Percentiles rank a stretch among this genome's conserved stretches.
Conservation (phyloP, 2,888 invertebrate genomes). For the Cyrtodaria siliqua region DNA sequence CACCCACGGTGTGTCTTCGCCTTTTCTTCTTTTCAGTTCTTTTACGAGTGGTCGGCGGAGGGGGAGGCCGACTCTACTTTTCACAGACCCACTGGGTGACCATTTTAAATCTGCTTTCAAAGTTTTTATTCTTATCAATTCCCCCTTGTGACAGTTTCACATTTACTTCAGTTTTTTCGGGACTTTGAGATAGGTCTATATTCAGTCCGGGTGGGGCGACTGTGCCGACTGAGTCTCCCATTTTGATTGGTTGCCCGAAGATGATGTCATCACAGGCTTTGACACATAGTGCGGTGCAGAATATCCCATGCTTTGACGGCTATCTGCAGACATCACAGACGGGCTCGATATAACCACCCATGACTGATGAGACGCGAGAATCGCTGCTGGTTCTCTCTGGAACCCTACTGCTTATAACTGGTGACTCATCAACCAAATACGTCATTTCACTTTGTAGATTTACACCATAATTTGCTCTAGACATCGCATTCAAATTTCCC, state of each 20-base stretch:
- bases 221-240: constrained; percentile 19
- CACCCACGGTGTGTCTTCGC: constrained; percentile 96
- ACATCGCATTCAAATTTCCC: constrained; percentile 21
- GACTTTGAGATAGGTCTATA: constrained; percentile 72
- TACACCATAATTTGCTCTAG: constrained; percentile 21
- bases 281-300: constrained; percentile 46
- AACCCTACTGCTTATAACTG: constrained; percentile 8
- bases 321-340: constrained; percentile 63
- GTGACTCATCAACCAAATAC: constrained; percentile 55
- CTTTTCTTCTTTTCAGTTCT: constrained; percentile 62
- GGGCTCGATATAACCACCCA: constrained; percentile 63
- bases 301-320: constrained; percentile 35
- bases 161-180: constrained; percentile 75
- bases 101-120: constrained; percentile 2
- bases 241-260: constrained; percentile 23
- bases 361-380: constrained; percentile 57
- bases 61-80: constrained; percentile 19
- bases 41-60: constrained; percentile 56
- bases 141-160: constrained; percentile 61
- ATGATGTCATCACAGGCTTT: constrained; percentile 33
- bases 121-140: constrained; percentile 44
- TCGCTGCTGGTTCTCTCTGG: constrained; percentile 27
- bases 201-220: constrained; percentile 37
- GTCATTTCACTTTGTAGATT: constrained; percentile 62
- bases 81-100: constrained; percentile 11